Evolutionary conservation across 2,113 vertebrate species (phyloP).

Genomic region (Apteryx mantelli): DNA sequence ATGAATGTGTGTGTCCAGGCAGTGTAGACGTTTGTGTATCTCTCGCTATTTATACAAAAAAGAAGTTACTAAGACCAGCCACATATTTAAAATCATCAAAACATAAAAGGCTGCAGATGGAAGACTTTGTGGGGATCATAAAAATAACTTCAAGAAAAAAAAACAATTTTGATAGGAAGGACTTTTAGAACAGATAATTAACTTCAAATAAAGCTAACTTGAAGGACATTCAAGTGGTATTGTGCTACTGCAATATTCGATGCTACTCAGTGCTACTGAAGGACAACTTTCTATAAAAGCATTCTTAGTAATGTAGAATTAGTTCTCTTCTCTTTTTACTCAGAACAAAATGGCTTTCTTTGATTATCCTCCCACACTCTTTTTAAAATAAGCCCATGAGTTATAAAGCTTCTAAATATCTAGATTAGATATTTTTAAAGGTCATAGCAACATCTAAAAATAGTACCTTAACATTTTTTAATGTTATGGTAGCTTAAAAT

Average conservation of each 20-base stretch:
- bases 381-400: slow-evolving; percentile 67
- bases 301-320: slow-evolving; percentile 45
- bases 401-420: slow-evolving; percentile 62
- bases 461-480: slow-evolving; percentile 43
- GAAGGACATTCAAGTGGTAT: not conserved
- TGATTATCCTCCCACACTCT: slow-evolving; percentile 70
- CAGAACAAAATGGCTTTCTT: slow-evolving; percentile 64
- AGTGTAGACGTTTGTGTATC: not conserved
- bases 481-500: slow-evolving; percentile 12
- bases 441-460: slow-evolving; percentile 66
- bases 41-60: not conserved
- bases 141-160: slow-evolving; percentile 40
- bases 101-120: not conserved
- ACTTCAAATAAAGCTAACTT: slow-evolving; percentile 42
- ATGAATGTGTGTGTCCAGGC: not conserved
- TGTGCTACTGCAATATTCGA: not conserved
- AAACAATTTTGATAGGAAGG: not conserved
- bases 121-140: not conserved
- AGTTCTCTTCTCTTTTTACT: slow-evolving; percentile 57
- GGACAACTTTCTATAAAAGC: slow-evolving; percentile 56
- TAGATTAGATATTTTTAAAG: slow-evolving; percentile 67
- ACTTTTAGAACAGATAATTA: slow-evolving; percentile 55
- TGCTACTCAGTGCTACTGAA: slow-evolving; percentile 22
- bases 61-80: not conserved
- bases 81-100: not conserved